Base-by-base conservation (phyloP, 2,113 vertebrate genomes). In the Osmerus mordax region DNA sequence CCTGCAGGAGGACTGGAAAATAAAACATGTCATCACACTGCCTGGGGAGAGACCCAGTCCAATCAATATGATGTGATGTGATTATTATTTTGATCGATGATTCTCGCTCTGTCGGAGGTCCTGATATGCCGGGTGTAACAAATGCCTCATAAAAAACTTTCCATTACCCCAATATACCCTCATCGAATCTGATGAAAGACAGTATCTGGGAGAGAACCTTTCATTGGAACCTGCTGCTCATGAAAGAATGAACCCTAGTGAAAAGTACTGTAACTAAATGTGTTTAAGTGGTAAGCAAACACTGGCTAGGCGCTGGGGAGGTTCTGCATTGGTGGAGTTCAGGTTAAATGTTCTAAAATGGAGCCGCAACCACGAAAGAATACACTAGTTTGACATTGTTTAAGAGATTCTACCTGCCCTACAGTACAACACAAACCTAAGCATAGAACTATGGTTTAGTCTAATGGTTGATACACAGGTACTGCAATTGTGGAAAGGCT, bases 341-440 rank as follows among this genome's bases (percentile, higher is more conserved):
- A 81, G 85, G 82, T 82, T 89, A 85, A 88, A 62, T 82, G 84
- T 88, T 69, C 83, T 84, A 84, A 90, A 91, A 90, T 90, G 79
- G 85, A 78, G 84, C 85, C 85, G 81, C 61, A 78, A 77, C 76
- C 67, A 63, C 81, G 86, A 88, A 88, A 81, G 87, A 89, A 89
- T 86, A 87, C 82, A 81, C 65, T 52, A 65, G 73, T 73, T 81
- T 47, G 41, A 12, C 41, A 72, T 84, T 82, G 82, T 83, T 81
- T 84, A 68, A 68, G 82, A 78, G 84, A 76, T 77, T 78, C 78
- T 61, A 73, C 74, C 80, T 83, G 81, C 79, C 79, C 80, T 74
- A 81, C 71, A 80, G 79, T 79, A 84, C 65, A 83, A 80, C 32
- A 36, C 32, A 36, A 36, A 36, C 85, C 80, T 73, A 73, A 83